Conservation (phyloP, 2,113 vertebrate species). For the Oenanthe oenanthe region DNA sequence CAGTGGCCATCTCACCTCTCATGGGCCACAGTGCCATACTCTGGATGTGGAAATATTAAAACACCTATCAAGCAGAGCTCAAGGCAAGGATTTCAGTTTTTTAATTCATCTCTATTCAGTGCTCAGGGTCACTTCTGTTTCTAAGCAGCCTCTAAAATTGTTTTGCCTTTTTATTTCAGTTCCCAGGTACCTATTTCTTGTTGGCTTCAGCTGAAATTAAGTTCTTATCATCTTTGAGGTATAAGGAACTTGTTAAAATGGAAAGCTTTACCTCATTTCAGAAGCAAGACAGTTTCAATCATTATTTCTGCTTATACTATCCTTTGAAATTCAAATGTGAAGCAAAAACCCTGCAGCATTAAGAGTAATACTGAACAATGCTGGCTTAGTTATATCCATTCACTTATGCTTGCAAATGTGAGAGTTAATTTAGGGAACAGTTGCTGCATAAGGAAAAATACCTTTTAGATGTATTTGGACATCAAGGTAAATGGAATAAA, state of each 20-base stretch:
- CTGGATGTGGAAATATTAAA: not conserved
- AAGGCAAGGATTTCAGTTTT: not conserved
- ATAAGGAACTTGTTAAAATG: not conserved
- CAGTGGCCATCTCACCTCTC: not conserved
- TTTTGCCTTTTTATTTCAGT: not conserved
- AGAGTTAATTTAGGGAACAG: not conserved
- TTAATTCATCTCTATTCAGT: not conserved
- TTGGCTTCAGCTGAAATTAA: not conserved
- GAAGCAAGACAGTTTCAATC: not conserved
- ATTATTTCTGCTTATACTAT: not conserved
- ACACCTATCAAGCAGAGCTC: not conserved
- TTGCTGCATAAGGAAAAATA: not conserved
- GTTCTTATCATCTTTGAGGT: not conserved
- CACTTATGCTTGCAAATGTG: not conserved
- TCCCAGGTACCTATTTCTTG: not conserved
- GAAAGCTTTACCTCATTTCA: constrained; percentile 5
- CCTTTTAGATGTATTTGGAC: not conserved
- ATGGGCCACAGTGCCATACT: not conserved
- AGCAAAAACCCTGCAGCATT: not conserved
- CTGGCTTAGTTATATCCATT: not conserved
- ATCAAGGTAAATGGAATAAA: not conserved
- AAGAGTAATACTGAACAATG: not conserved
- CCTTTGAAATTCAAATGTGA: constrained; percentile 22
- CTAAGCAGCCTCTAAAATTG: not conserved
- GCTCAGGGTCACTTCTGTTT: not conserved